These are phyloP conservation scores for Drosophila sproati DNA, from an alignment of 1,140 invertebrate genomes.

Conservation along the genomic window DNA sequence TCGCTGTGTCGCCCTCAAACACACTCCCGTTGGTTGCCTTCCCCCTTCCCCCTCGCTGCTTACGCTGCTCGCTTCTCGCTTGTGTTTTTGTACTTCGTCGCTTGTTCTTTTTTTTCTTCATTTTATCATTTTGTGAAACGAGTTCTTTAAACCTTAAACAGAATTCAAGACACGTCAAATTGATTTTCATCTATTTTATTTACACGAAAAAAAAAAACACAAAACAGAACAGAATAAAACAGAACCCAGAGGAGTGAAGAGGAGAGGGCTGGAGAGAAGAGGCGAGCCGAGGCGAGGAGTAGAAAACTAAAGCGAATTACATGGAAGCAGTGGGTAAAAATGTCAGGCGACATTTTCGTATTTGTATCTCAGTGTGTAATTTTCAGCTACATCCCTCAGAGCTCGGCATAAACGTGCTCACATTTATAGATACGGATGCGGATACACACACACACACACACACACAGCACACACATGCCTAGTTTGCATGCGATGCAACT, in stretches of 20 bases:
- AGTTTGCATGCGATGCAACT: constrained; percentile 25
- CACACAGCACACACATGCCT: not conserved
- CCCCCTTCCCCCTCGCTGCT: constrained; percentile 1
- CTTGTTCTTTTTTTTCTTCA: constrained; percentile 45
- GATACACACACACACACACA: constrained; percentile 14
- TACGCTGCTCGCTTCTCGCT: not conserved
- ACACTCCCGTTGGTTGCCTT: not conserved
- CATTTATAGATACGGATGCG: constrained; percentile 49
- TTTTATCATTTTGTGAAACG: constrained; percentile 60
- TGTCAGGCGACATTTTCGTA: constrained; percentile 51
- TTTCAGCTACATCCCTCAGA: constrained; percentile 49
- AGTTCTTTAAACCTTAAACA: constrained; percentile 78
- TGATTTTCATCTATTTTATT: constrained; percentile 82
- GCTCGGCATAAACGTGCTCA: constrained; percentile 58
- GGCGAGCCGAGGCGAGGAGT: constrained; percentile 10
- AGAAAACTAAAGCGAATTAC: constrained; percentile 62
- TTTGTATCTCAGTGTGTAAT: constrained; percentile 27
- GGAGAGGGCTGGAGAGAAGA: constrained; percentile 10
- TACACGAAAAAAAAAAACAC: constrained; percentile 49
- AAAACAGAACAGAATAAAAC: constrained; percentile 2
- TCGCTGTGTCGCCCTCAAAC: constrained; percentile 2
- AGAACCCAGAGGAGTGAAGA: constrained; percentile 3
- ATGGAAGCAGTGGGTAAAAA: constrained; percentile 56
- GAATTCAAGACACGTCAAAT: constrained; percentile 80
- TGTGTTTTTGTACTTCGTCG: constrained; percentile 4